Evolutionary conservation across 2,113 vertebrate genomes (phyloP).

Genomic region (Amphiprion ocellaris): DNA sequence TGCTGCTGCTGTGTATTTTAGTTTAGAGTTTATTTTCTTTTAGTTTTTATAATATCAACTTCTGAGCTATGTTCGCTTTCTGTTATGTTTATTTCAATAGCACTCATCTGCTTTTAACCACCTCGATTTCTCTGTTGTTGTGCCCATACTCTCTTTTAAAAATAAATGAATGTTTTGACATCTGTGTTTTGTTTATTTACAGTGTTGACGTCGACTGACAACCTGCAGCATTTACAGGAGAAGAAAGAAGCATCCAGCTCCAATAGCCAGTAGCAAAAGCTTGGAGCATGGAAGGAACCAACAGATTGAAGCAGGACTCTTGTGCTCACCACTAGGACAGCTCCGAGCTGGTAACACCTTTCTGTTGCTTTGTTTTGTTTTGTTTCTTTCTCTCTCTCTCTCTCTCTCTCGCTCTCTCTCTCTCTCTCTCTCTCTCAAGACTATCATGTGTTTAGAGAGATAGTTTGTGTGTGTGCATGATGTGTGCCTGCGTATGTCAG

Average conservation of each 20-base stretch:
- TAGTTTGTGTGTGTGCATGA: background rate
- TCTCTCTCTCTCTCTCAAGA: conserved; percentile 4
- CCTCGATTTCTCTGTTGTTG: too few relatives aligned
- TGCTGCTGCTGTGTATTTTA: too few relatives aligned
- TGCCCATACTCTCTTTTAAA: too few relatives aligned
- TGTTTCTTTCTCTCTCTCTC: background rate
- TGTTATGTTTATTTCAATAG: too few relatives aligned
- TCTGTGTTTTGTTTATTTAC: background rate
- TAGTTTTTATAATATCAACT: too few relatives aligned
- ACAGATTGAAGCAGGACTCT: accelerated
- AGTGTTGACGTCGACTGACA: conserved; percentile 35
- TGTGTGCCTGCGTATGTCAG: background rate
- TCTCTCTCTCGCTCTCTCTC: background rate
- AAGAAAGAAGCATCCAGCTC: background rate
- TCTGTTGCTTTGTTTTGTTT: too few relatives aligned
- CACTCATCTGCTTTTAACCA: too few relatives aligned
- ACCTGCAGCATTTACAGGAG: conserved; percentile 45
- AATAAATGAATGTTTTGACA: background rate
- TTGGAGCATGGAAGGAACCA: background rate
- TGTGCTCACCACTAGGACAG: background rate
- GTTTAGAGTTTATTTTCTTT: too few relatives aligned
- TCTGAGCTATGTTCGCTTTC: too few relatives aligned
- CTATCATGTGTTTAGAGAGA: conserved; percentile 18
- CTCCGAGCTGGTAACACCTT: conserved; percentile 26
- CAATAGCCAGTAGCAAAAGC: background rate